Evolutionary conservation across 2,888 invertebrate genomes (phyloP).

Genomic region (Protonemura montana): DNA sequence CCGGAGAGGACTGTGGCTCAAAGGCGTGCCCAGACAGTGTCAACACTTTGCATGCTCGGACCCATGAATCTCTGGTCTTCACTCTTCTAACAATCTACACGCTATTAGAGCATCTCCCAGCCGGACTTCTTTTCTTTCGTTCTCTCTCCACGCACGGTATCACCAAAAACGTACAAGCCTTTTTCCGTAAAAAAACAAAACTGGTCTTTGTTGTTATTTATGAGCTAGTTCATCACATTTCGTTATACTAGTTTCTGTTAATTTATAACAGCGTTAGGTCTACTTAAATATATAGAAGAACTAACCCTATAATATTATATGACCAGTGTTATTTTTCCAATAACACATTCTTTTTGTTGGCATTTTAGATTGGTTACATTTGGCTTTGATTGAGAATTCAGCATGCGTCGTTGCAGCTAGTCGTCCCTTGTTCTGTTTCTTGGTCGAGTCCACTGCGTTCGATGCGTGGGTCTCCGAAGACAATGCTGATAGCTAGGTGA

Average conservation of each 20-base stretch:
- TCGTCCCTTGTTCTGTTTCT: constrained; percentile 1
- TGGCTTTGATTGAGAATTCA: constrained; percentile 19
- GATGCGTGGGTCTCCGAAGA: background rate
- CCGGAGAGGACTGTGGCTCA: background rate
- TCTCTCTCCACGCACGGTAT: background rate
- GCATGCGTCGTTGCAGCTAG: background rate
- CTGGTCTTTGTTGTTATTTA: constrained; percentile 44
- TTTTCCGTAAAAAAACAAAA: constrained; percentile 38
- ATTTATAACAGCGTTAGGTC: constrained; percentile 46
- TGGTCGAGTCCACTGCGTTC: background rate
- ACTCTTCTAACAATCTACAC: background rate
- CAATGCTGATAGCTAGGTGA: too few relatives aligned
- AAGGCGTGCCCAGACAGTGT: constrained; percentile 43
- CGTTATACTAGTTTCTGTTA: constrained; percentile 44
- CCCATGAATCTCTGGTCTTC: constrained; percentile 38
- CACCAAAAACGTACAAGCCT: constrained; percentile 1
- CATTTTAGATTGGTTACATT: constrained; percentile 9
- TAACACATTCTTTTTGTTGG: constrained; percentile 39
- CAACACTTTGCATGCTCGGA: constrained; percentile 41
- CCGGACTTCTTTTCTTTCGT: background rate
- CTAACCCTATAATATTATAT: constrained; percentile 41
- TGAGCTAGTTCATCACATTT: constrained; percentile 43
- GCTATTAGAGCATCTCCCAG: background rate
- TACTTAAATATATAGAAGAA: constrained; percentile 40
- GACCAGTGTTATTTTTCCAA: constrained; percentile 40